Evolutionary conservation across 2,797 vertebrate species (phyloP), one percentile per base, ranked within the genome.

Genomic region (Capromys pilorides): DNA sequence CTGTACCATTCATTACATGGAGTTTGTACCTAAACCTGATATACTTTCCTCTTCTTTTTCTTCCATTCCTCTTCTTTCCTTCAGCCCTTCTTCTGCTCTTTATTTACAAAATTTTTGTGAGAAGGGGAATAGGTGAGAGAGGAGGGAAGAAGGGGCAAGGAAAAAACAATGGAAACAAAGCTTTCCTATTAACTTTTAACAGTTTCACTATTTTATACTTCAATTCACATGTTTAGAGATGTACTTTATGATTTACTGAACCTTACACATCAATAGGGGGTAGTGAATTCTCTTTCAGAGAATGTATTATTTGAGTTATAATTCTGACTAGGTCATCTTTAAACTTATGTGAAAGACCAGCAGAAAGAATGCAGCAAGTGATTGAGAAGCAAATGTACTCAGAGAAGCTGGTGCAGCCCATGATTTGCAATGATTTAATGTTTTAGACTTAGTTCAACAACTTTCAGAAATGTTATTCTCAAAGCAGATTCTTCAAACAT

Each of bases 401-500:
- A 66, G 1, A 31, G 62, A 26, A n/a, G 69, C n/a, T 84, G 54
- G 91, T 45, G 66, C 1, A 79, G 51, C 36, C 11, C 71, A 10
- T 21, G 10, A 87, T 93, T 93, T 80, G 36, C 12, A 85, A 22
- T 57, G 61, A 13, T 31, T 94, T 75, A 94, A 85, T 39, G n/a
- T 5, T 93, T 22, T 94, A 59, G 54, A 54, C 13, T 85, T 64
- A 0, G 2, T 41, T 66, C 4, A 67, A 8, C 69, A 66, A 2
- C 45, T 93, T 92, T 66, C 59, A 89, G 54, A 93, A 96, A 97
- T 16, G 14, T 11, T 79, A 36, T 64, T 69, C 79, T 97, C 94
- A 88, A 96, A 95, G 92, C 33, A 88, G 14, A 19, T 83, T 95
- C 49, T 96, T 94, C 83, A 95, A 95, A 67, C 62, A 0, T 67